phyloP scores from a whole-genome alignment of 2,797 vertebrate species.

The Phalloptychus januarius region DNA sequence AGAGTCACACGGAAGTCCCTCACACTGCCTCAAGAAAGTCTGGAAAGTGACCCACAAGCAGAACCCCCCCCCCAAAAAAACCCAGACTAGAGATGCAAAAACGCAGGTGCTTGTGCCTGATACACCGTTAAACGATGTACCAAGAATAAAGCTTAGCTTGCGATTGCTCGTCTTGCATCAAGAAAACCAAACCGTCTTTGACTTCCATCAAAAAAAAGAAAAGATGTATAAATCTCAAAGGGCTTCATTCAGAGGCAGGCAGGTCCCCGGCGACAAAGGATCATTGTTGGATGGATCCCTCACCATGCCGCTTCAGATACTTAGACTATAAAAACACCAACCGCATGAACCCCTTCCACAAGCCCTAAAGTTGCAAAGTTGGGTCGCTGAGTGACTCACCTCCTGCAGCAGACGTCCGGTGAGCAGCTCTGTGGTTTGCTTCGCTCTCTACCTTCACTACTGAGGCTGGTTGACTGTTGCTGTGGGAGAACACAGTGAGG shows the following conservation, averaged over 20 bases:
- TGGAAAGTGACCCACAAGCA: background rate
- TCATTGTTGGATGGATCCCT: conserved; percentile 54
- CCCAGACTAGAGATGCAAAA: too few relatives aligned
- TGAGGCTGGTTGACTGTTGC: conserved; percentile 41
- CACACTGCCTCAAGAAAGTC: background rate
- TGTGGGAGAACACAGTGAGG: conserved; percentile 31
- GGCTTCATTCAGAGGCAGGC: conserved; percentile 47
- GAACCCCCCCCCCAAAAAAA: background rate
- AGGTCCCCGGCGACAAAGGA: conserved; percentile 60
- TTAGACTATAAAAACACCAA: background rate
- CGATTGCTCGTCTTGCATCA: background rate
- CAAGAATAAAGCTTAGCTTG: background rate
- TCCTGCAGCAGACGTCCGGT: conserved; percentile 21
- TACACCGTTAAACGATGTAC: background rate
- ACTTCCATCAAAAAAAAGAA: conserved; percentile 40
- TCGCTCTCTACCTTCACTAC: conserved; percentile 33
- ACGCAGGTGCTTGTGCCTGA: background rate
- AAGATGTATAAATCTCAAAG: conserved; percentile 44
- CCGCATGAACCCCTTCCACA: background rate
- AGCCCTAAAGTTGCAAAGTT: background rate
- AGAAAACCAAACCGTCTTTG: conserved; percentile 8
- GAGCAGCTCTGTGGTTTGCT: background rate
- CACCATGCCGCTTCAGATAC: conserved; percentile 16
- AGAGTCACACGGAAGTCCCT: conserved; percentile 18
- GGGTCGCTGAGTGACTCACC: conserved; percentile 11